phyloP scores from a whole-genome alignment of 2,888 invertebrate species.

The Quadriops clusia region DNA sequence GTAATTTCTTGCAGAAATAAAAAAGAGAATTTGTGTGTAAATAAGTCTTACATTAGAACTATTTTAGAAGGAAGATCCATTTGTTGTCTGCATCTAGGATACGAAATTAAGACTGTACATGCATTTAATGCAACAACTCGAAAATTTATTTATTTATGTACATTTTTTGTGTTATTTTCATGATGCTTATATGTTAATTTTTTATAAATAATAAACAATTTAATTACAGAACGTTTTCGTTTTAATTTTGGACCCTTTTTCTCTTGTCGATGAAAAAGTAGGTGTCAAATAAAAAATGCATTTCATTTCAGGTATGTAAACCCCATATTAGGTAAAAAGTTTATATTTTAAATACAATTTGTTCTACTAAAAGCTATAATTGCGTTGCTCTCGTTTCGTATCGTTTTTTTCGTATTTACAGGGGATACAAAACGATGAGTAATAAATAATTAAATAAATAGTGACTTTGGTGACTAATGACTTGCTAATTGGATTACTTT shows the following conservation, averaged over 20 bases:
- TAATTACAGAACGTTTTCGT: slow-evolving; percentile 10
- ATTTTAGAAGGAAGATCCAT: too few relatives aligned
- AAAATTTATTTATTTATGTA: slow-evolving; percentile 17
- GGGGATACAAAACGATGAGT: too few relatives aligned
- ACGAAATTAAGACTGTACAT: slow-evolving; percentile 33
- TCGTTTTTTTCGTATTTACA: too few relatives aligned
- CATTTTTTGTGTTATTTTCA: slow-evolving; percentile 22
- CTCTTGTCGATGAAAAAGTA: slow-evolving; percentile 10
- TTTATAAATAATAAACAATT: slow-evolving; percentile 23
- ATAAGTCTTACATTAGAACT: slow-evolving; percentile 11
- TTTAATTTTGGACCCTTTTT: slow-evolving; percentile 10
- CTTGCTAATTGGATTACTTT: slow-evolving; percentile 7
- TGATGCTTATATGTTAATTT: slow-evolving; percentile 24
- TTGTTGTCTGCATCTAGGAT: slow-evolving; percentile 26
- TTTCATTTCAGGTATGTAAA: too few relatives aligned
- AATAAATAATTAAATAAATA: slow-evolving; percentile 24
- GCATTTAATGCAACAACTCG: slow-evolving; percentile 23
- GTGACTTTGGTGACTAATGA: slow-evolving; percentile 9
- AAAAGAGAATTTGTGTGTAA: slow-evolving; percentile 11
- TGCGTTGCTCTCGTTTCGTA: too few relatives aligned
- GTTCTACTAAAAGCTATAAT: too few relatives aligned
- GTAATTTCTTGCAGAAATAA: background rate
- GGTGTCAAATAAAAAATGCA: too few relatives aligned
- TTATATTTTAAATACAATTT: too few relatives aligned
- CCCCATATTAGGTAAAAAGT: too few relatives aligned